Evolutionary conservation across 2,113 vertebrate species (phyloP).

Genomic region (Psophia crepitans): DNA sequence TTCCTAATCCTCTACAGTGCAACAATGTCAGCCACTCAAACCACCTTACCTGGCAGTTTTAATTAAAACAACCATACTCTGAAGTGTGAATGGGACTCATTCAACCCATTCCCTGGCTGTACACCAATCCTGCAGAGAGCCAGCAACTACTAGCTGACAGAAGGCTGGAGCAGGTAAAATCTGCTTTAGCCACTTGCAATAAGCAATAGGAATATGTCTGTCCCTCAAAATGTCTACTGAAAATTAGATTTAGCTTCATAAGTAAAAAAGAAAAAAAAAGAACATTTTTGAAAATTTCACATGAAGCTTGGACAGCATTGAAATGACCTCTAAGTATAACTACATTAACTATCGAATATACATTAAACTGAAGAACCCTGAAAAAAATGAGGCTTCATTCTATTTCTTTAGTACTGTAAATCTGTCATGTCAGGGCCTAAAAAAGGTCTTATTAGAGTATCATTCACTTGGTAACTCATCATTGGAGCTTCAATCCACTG

Average conservation of each 20-base stretch:
- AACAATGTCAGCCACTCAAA: neutral
- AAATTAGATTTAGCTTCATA: neutral
- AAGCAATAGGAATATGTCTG: neutral
- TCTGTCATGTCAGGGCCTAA: neutral
- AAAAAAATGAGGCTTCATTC: neutral
- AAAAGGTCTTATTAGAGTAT: neutral
- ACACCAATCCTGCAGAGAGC: neutral
- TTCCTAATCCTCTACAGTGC: neutral
- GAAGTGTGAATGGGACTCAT: neutral
- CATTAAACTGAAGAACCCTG: neutral
- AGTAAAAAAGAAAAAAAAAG: neutral
- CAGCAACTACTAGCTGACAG: neutral
- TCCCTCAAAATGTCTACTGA: neutral
- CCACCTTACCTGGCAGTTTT: neutral
- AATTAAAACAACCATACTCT: neutral
- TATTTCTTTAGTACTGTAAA: neutral
- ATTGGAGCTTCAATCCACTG: neutral
- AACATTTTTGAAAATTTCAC: neutral
- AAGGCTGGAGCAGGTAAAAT: neutral
- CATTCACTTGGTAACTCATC: constrained; percentile 5
- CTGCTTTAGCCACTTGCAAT: neutral
- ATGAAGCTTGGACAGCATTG: neutral
- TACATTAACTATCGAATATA: neutral
- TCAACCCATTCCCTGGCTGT: neutral
- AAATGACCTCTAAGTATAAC: neutral